Percentiles rank a stretch among this genome's conserved stretches.
Conservation (phyloP, 92 coral and sea anemone species). For the Palythoa grandis region DNA sequence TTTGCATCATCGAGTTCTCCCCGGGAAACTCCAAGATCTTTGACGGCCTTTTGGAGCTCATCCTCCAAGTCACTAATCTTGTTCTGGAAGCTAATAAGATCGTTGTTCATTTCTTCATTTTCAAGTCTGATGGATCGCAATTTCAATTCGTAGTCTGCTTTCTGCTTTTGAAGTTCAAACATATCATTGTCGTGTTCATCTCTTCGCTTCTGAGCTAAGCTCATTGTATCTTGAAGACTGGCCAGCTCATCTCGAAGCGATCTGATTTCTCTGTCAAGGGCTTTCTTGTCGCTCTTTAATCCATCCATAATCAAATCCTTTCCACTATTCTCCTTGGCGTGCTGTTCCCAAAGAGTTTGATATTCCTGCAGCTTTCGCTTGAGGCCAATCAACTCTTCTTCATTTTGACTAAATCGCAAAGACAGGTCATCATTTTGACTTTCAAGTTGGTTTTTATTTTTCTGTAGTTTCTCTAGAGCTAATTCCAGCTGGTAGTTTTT, state of each 20-base stretch:
- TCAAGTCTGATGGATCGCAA: conserved; percentile 83
- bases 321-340: conserved; percentile 75
- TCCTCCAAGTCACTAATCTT: conserved; percentile 88
- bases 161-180: conserved; percentile 78
- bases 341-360: conserved; percentile 91
- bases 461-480: conserved; percentile 66
- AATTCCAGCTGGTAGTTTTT: conserved; percentile 66
- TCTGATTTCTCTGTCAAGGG: conserved; percentile 82
- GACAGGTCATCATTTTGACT: conserved; percentile 67
- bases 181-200: conserved; percentile 87
- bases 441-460: conserved; percentile 66
- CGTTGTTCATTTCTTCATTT: conserved; percentile 93
- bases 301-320: conserved; percentile 84
- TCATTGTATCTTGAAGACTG: conserved; percentile 77
- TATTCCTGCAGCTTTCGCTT: conserved; percentile 82
- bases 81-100: conserved; percentile 78
- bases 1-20: conserved; percentile 87
- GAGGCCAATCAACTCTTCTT: conserved; percentile 74
- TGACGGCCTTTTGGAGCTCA: conserved; percentile 74
- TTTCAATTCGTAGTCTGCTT: conserved; percentile 81
- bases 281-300: conserved; percentile 82
- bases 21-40: conserved; percentile 83
- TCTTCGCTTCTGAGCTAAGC: conserved; percentile 76
- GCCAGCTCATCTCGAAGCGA: conserved; percentile 88
- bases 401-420: conserved; percentile 56